Evolutionary conservation across 2,888 invertebrate species (phyloP).

Genomic region (Gymnosoma rotundatum): DNA sequence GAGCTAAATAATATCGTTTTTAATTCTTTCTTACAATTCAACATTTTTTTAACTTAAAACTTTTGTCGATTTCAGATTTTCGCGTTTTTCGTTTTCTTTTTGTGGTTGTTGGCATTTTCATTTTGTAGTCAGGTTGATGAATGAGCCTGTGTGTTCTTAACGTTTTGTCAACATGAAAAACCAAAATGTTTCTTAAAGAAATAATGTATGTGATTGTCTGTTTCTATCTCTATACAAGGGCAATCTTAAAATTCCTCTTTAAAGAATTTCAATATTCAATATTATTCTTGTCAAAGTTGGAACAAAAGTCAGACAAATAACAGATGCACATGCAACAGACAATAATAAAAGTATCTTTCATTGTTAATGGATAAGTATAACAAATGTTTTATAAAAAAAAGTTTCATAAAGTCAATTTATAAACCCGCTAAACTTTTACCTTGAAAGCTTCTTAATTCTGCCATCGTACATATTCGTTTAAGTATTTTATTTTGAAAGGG

Average conservation of each 20-base stretch:
- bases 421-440: too few species aligned
- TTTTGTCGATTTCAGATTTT: constrained; percentile 14
- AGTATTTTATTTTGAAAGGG: too few species aligned
- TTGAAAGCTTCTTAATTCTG: too few species aligned
- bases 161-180: constrained; percentile 67
- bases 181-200: constrained; percentile 41
- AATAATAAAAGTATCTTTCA: too few species aligned
- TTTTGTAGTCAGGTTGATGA: constrained; percentile 61
- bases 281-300: too few species aligned
- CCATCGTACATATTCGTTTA: too few species aligned
- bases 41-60: constrained; percentile 5
- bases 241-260: background rate
- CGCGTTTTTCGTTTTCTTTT: background rate
- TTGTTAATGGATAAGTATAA: too few species aligned
- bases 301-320: too few species aligned
- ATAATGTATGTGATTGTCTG: background rate
- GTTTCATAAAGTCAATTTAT: too few species aligned
- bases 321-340: too few species aligned
- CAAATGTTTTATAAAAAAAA: too few species aligned
- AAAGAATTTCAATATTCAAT: background rate
- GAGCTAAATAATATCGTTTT: background rate
- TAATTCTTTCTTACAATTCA: constrained; percentile 1
- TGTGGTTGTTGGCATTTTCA: constrained; percentile 18
- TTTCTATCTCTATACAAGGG: background rate
- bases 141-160: constrained; percentile 65